Evolutionary conservation across 2,113 vertebrate species (phyloP).

Genomic region (Haliaeetus leucogaster): DNA sequence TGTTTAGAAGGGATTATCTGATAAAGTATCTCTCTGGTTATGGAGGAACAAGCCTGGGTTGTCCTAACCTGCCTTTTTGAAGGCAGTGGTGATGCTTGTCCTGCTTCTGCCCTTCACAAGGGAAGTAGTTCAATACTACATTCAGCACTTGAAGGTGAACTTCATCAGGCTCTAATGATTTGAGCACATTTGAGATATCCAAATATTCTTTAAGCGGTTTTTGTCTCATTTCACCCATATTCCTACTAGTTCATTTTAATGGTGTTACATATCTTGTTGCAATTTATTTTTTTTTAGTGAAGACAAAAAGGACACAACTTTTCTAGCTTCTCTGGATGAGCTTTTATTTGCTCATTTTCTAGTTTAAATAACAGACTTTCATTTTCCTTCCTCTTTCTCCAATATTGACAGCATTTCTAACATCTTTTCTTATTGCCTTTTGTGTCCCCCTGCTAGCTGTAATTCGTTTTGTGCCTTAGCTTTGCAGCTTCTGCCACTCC

Average conservation of each 20-base stretch:
- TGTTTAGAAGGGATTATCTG: neutral
- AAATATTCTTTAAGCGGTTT: neutral
- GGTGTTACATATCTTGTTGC: neutral
- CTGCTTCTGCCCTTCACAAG: neutral
- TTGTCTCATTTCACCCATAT: neutral
- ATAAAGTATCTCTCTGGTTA: neutral
- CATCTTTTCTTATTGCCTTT: slow-evolving; percentile 41
- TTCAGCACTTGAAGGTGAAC: neutral
- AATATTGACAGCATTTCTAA: slow-evolving; percentile 21
- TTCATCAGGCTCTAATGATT: neutral
- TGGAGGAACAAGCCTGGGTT: neutral
- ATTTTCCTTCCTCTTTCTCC: slow-evolving; percentile 17
- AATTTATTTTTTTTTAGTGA: neutral
- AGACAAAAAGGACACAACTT: neutral
- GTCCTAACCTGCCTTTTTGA: neutral
- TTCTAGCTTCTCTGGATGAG: neutral
- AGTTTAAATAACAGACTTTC: slow-evolving; percentile 36
- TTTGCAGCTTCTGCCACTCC: neutral
- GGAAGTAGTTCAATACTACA: neutral
- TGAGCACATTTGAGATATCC: neutral
- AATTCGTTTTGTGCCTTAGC: slow-evolving; percentile 34
- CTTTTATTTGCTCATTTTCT: slow-evolving; percentile 32
- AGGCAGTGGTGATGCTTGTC: neutral
- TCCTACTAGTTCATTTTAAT: neutral
- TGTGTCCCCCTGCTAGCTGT: neutral